These are phyloP conservation scores for Phrynosoma platyrhinos DNA, from an alignment of 2,113 vertebrate species.

Conservation along the genomic window DNA sequence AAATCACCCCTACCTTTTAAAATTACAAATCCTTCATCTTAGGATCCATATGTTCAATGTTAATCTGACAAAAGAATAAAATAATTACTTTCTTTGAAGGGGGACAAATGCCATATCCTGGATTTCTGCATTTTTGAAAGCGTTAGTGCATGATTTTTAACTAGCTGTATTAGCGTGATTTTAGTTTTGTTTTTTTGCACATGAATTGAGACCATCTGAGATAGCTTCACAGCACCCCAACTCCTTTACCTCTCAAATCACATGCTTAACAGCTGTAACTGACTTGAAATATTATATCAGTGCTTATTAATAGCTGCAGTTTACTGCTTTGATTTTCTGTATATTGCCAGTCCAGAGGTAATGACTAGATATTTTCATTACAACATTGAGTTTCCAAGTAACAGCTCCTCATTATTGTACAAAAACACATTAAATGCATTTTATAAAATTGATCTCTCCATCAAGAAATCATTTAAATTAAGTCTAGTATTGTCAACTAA, in stretches of 20 bases:
- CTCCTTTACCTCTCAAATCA: conserved; percentile 27
- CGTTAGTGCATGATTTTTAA: conserved; percentile 5
- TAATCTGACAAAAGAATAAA: conserved; percentile 17
- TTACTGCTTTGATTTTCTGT: conserved; percentile 36
- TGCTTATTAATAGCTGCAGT: conserved; percentile 46
- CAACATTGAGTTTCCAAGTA: not conserved
- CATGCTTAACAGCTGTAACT: conserved; percentile 40
- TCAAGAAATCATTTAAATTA: conserved; percentile 23
- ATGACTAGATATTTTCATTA: conserved; percentile 27
- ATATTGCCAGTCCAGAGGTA: conserved; percentile 12
- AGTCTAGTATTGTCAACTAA: not conserved
- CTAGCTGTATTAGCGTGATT: not conserved
- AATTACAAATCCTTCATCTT: not conserved
- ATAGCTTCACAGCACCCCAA: not conserved
- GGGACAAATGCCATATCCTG: too few relatives aligned
- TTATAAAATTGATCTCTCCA: not conserved
- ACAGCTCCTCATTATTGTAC: not conserved
- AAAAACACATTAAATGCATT: not conserved
- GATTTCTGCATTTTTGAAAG: not conserved
- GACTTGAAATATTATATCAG: conserved; percentile 16
- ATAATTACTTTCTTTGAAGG: not conserved
- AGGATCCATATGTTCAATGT: not conserved
- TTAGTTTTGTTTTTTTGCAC: not conserved
- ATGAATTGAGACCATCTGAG: not conserved
- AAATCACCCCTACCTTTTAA: not conserved